Evolutionary conservation across 2,113 vertebrate genomes (phyloP).

Genomic region (Barnardius zonarius): DNA sequence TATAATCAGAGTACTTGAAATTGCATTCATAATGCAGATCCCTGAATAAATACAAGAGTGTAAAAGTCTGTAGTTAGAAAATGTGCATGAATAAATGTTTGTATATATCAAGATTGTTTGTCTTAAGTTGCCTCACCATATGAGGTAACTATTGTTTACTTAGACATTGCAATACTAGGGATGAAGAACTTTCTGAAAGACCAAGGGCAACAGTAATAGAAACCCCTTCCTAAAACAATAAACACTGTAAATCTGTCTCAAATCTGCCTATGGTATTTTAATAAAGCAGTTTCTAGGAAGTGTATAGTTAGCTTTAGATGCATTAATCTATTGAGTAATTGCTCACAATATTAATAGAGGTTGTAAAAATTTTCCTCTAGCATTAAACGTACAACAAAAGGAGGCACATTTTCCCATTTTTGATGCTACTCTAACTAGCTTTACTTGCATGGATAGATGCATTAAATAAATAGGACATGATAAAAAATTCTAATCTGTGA

Average conservation of each 20-base stretch:
- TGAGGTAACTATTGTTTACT: constrained; percentile 39
- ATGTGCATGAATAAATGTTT: neutral
- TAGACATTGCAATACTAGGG: neutral
- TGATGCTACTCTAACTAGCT: neutral
- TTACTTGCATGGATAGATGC: neutral
- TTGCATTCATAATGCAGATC: neutral
- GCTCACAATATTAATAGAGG: neutral
- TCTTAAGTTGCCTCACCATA: neutral
- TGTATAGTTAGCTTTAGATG: neutral
- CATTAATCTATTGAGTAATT: neutral
- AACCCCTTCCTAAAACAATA: neutral
- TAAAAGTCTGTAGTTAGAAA: neutral
- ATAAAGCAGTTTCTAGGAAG: neutral
- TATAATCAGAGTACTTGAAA: neutral
- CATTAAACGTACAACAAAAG: neutral
- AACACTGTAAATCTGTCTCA: neutral
- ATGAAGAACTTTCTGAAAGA: constrained; percentile 30
- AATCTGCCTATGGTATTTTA: neutral
- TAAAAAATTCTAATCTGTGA: neutral
- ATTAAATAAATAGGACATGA: neutral
- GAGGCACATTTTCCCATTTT: neutral
- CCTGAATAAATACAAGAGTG: neutral
- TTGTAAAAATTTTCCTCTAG: neutral
- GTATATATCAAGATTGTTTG: neutral
- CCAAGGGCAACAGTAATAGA: neutral